Conservation (phyloP, 2,113 vertebrate genomes). For the Naja naja region DNA sequence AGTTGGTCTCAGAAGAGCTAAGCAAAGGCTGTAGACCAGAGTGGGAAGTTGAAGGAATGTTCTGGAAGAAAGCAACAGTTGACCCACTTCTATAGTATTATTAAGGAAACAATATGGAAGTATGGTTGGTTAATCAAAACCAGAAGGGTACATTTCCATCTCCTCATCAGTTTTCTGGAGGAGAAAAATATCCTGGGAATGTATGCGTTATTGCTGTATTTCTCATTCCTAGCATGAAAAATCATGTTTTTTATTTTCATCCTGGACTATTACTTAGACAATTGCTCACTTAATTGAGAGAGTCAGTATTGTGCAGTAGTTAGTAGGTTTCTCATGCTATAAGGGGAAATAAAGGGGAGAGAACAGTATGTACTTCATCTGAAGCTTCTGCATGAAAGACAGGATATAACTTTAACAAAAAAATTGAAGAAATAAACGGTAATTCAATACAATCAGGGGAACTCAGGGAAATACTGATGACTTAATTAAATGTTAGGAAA, state of each 20-base stretch:
- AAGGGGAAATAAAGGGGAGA: not conserved
- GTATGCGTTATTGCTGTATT: not conserved
- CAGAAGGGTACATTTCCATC: not conserved
- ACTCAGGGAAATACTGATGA: not conserved
- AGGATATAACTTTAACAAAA: not conserved
- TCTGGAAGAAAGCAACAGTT: not conserved
- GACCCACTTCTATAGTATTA: not conserved
- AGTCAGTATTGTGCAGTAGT: not conserved
- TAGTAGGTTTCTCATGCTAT: not conserved
- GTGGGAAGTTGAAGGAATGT: not conserved
- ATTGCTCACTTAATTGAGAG: not conserved
- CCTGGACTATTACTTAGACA: not conserved
- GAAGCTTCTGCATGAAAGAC: not conserved
- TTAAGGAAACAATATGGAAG: not conserved
- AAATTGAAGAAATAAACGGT: not conserved
- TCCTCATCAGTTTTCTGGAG: not conserved
- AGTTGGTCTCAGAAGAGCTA: not conserved
- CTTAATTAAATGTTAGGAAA: not conserved
- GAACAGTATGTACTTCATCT: not conserved
- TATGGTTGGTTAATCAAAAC: not conserved
- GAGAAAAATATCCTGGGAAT: not conserved
- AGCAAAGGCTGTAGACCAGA: not conserved
- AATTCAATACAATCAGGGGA: not conserved
- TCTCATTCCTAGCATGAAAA: not conserved
- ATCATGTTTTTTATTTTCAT: not conserved